Base-by-base conservation (phyloP, 2,888 invertebrate genomes). In the Chironomus riparius region DNA sequence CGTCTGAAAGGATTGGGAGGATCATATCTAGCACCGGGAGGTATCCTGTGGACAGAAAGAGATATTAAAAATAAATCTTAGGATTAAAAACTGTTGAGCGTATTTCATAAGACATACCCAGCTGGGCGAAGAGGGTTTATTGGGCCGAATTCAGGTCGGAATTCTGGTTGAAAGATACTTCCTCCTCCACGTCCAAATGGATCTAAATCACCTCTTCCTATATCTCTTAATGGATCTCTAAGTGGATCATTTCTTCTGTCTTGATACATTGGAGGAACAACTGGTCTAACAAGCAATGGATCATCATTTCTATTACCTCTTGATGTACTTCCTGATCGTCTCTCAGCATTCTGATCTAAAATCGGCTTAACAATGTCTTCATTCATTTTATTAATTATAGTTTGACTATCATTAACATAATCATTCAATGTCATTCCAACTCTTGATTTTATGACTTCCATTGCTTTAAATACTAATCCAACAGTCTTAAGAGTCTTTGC, bases 11-110 rank as follows among this genome's bases (percentile, higher is more conserved):
- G 93, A 0, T 91, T 90, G 81, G 93, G 91, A 0, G 94, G 95
- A 85, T 95, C 94, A 82, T 93, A 95, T 76, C 94, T 87, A 3
- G 94, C 92, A 13, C 93, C 92, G 0, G 93, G 93, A 1, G 92
- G 93, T 7, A 38, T 4, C 10, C 38, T 38, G 10, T 10, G 10
- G 38, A 38, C 5, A 10, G 28, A 28, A n/a, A n/a, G n/a, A n/a
- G n/a, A n/a, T n/a, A n/a, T n/a, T n/a, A n/a, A n/a, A n/a, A n/a
- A n/a, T n/a, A n/a, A n/a, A n/a, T n/a, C n/a, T n/a, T n/a, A n/a
- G n/a, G n/a, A n/a, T n/a, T n/a, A n/a, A n/a, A n/a, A n/a, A n/a
- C n/a, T n/a, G n/a, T n/a, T n/a, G n/a, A n/a, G n/a, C n/a, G n/a
- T n/a, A n/a, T n/a, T n/a, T 65, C 2, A 72, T 24, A 7, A 15